Conservation (phyloP, 2,113 vertebrate genomes). For the Alouatta palliata region DNA sequence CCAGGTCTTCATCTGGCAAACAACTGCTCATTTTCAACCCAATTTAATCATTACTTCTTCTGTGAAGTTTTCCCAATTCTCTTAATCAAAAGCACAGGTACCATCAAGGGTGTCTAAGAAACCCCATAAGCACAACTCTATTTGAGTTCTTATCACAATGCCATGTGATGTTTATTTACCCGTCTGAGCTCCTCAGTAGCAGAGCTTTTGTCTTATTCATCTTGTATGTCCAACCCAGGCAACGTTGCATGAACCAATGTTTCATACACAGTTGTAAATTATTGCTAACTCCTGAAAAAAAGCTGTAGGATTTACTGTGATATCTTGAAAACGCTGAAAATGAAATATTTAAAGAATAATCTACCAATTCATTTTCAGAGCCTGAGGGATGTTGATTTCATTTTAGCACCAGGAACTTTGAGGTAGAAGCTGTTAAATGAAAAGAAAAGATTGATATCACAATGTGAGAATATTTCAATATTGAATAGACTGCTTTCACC, state of each 20-base stretch:
- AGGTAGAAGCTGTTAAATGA: not conserved
- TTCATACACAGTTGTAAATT: not conserved
- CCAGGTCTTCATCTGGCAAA: not conserved
- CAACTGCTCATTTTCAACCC: not conserved
- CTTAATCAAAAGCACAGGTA: not conserved
- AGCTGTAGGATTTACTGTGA: not conserved
- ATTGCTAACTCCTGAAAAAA: not conserved
- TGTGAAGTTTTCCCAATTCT: not conserved
- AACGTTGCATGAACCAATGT: not conserved
- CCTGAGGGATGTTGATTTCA: not conserved
- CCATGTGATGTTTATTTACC: not conserved
- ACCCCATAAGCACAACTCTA: accelerated
- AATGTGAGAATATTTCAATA: not conserved
- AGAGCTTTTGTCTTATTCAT: not conserved
- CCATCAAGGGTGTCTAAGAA: not conserved
- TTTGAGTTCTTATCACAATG: not conserved
- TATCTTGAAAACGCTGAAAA: conserved; percentile 13
- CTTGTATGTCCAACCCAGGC: not conserved
- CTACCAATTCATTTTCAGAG: not conserved
- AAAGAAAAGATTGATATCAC: not conserved
- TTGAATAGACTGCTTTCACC: not conserved
- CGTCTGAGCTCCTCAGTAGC: not conserved
- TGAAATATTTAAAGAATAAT: not conserved
- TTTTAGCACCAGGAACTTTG: conserved; percentile 2
- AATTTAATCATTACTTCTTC: not conserved